Evolutionary conservation across 2,113 vertebrate species (phyloP).

Genomic region (Clarias magur): DNA sequence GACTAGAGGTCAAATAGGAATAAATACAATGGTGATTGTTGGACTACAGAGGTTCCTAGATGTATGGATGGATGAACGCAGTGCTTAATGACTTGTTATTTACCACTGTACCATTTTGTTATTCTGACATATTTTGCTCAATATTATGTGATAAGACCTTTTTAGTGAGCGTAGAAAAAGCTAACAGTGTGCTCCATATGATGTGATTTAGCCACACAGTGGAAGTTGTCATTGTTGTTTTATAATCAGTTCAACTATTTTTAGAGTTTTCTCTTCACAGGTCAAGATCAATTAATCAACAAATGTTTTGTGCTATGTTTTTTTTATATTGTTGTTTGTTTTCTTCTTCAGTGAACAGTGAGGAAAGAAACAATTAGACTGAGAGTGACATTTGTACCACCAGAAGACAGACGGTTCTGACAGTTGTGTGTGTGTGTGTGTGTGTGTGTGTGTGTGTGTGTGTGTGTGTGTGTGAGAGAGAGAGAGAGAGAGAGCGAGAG

Average conservation of each 20-base stretch:
- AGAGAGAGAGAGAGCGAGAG: too few relatives aligned
- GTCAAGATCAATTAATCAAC: not conserved
- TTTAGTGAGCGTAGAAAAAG: not conserved
- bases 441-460: not conserved
- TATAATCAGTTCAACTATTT: not conserved
- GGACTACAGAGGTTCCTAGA: too few relatives aligned
- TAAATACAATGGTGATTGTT: too few relatives aligned
- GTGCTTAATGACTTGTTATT: not conserved
- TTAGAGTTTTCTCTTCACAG: slow-evolving; percentile 23
- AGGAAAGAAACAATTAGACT: not conserved
- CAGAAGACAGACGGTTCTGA: slow-evolving; percentile 19
- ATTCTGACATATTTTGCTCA: not conserved
- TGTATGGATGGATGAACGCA: too few relatives aligned
- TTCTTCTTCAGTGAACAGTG: not conserved
- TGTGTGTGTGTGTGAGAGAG: not conserved
- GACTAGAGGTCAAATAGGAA: too few relatives aligned
- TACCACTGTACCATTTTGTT: not conserved
- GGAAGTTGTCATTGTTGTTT: not conserved
- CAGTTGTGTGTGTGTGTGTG: slow-evolving; percentile 1
- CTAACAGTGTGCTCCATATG: not conserved
- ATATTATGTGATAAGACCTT: not conserved
- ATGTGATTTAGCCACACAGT: too few relatives aligned
- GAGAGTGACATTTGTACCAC: slow-evolving; percentile 11
- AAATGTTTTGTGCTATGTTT: not conserved
- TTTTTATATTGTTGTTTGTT: not conserved